phyloP scores from a whole-genome alignment of 2,888 invertebrate species.

The Drosophila melanosoma region DNA sequence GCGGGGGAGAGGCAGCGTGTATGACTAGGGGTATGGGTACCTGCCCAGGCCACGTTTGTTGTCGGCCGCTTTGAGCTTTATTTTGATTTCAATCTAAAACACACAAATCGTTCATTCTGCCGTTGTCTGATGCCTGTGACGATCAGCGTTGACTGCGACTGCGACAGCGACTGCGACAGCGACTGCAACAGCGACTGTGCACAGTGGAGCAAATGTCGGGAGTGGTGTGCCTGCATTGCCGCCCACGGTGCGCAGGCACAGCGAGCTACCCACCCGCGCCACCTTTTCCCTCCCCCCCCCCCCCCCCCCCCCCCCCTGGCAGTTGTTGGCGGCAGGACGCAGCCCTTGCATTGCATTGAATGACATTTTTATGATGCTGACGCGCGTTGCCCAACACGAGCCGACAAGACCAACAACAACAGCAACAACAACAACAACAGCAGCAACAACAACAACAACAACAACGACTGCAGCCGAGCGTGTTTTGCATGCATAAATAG shows the following conservation, averaged over 20 bases:
- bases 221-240: constrained; percentile 7
- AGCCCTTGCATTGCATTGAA: constrained; percentile 57
- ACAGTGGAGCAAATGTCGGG: constrained; percentile 55
- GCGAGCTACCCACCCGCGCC: neutral
- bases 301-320: no score
- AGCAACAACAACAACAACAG: constrained; percentile 7
- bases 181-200: constrained; percentile 40
- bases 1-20: neutral
- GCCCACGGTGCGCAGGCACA: constrained; percentile 41
- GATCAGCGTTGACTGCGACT: constrained; percentile 30
- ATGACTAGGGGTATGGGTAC: constrained; percentile 38
- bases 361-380: constrained; percentile 80
- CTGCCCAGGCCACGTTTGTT: constrained; percentile 46
- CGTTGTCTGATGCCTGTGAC: constrained; percentile 50
- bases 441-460: constrained; percentile 14
- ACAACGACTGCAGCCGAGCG: constrained; percentile 51
- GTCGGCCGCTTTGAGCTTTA: constrained; percentile 76
- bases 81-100: constrained; percentile 81
- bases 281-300: no score
- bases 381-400: constrained; percentile 77
- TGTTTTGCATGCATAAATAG: constrained; percentile 77
- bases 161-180: constrained; percentile 8
- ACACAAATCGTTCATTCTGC: constrained; percentile 79
- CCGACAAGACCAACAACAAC: constrained; percentile 31
- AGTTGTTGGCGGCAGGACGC: constrained; percentile 33